Percentiles rank a stretch among this genome's conserved stretches.
Evolutionary conservation across 1,140 invertebrate species (phyloP).

Genomic region (Homarus americanus): DNA sequence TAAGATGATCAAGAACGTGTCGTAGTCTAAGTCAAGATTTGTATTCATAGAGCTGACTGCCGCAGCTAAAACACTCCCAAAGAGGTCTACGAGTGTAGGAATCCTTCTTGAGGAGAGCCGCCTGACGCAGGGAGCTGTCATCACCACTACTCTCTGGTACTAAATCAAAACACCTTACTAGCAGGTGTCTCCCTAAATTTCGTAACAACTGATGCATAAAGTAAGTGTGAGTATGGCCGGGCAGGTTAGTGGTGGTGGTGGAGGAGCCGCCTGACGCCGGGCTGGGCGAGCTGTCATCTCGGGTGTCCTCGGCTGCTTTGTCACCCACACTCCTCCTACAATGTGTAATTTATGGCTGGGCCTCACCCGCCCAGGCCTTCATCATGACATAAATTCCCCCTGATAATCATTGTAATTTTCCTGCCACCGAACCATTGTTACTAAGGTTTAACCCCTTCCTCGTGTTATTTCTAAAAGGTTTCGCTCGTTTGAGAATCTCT

Average conservation of each 20-base stretch:
- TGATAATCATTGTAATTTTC: conserved; percentile 17
- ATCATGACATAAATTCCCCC: conserved; percentile 11
- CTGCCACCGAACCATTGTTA: conserved; percentile 16
- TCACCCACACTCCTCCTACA: background rate
- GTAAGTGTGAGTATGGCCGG: too few species aligned
- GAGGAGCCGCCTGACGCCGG: background rate
- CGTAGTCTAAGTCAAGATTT: too few species aligned
- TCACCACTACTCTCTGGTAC: too few species aligned
- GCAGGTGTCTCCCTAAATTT: too few species aligned
- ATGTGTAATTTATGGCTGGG: conserved; percentile 1
- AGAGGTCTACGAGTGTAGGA: too few species aligned
- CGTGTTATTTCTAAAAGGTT: conserved; percentile 2
- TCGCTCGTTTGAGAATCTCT: background rate
- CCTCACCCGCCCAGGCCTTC: background rate
- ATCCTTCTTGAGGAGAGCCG: too few species aligned
- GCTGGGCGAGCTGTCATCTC: background rate
- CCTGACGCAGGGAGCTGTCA: too few species aligned
- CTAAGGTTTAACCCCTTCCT: conserved; percentile 14
- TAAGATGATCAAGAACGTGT: too few species aligned
- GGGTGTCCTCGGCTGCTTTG: background rate
- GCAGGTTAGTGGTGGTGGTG: background rate
- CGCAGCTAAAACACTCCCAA: too few species aligned
- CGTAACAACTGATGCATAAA: too few species aligned
- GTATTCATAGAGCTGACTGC: too few species aligned
- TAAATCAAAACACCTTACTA: too few species aligned